A percentile compares a stretch with the other conserved stretches of the same genome.
phyloP scores from a whole-genome alignment of 2,113 vertebrate genomes.

The Calidris pugnax region DNA sequence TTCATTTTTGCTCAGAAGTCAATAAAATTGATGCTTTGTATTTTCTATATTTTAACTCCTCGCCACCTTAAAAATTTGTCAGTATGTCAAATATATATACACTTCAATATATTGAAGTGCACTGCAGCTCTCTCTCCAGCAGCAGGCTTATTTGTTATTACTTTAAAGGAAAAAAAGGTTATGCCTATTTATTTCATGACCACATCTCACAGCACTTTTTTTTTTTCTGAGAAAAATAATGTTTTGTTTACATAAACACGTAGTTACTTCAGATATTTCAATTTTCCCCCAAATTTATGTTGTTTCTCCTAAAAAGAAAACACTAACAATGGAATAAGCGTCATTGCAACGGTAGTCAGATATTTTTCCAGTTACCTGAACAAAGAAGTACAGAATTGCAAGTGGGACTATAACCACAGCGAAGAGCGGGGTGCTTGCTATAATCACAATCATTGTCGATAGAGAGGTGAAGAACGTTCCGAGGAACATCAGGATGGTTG shows the following conservation, averaged over 20 bases:
- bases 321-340: not conserved
- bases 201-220: not conserved
- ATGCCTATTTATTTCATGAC: not conserved
- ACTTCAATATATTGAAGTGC: not conserved
- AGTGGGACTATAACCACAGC: constrained; percentile 84
- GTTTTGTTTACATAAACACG: not conserved
- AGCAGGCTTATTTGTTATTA: not conserved
- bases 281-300: not conserved
- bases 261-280: not conserved
- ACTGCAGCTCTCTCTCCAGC: not conserved
- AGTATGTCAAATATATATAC: not conserved
- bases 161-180: not conserved
- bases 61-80: not conserved
- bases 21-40: not conserved
- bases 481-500: constrained; percentile 88
- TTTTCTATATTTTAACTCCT: not conserved
- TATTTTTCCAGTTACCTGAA: constrained; percentile 81
- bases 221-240: not conserved
- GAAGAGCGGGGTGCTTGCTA: constrained; percentile 89
- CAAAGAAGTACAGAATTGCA: constrained; percentile 84
- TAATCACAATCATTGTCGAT: constrained; percentile 88
- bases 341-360: not conserved
- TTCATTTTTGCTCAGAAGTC: not conserved
- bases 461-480: constrained; percentile 81
- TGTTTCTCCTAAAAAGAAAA: not conserved